phyloP scores from a whole-genome alignment of 2,113 vertebrate genomes.

The Rynchops niger region DNA sequence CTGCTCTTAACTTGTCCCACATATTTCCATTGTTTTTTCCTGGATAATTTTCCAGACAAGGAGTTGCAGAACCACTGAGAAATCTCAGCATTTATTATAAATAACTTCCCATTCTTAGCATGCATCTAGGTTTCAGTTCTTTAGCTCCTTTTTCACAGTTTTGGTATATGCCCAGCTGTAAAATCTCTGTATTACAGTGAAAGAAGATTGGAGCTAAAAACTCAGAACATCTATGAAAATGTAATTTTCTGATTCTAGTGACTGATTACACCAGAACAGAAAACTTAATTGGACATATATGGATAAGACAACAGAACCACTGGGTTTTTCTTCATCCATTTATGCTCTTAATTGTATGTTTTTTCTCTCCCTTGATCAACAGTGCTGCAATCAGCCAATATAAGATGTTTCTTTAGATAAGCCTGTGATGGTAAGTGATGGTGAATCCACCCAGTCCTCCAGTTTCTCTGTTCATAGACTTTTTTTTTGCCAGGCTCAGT shows the following conservation, averaged over 20 bases:
- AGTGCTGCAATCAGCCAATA: background rate
- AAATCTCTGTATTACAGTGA: background rate
- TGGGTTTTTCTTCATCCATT: background rate
- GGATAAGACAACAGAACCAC: background rate
- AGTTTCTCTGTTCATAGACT: background rate
- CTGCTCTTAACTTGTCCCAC: background rate
- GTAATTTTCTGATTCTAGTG: background rate
- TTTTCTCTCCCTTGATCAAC: background rate
- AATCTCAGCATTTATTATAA: background rate
- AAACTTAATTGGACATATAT: background rate
- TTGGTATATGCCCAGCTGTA: background rate
- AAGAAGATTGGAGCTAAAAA: background rate
- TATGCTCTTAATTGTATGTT: background rate
- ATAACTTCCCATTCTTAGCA: background rate
- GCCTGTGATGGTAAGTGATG: background rate
- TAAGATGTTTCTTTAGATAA: background rate
- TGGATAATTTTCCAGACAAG: background rate
- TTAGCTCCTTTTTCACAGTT: background rate
- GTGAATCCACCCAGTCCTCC: background rate
- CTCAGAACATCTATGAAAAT: background rate
- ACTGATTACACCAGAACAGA: background rate
- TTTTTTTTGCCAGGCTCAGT: background rate
- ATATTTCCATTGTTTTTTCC: background rate
- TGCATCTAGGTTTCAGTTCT: background rate
- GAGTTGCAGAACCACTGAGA: background rate